These are phyloP conservation scores for Chelmon rostratus DNA, from an alignment of 2,797 vertebrate genomes.

Conservation along the genomic window DNA sequence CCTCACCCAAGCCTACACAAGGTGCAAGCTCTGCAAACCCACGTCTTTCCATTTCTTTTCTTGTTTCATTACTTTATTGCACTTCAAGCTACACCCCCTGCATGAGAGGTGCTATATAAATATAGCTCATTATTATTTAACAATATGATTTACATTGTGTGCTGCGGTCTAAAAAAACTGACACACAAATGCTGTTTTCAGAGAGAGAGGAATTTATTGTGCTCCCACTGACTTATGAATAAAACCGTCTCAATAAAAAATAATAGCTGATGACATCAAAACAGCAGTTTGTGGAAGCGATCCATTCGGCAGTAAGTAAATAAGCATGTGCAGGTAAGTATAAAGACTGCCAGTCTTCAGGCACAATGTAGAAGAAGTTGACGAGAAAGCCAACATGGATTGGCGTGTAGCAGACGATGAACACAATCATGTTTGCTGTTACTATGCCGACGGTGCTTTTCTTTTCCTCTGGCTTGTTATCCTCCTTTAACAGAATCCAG, in stretches of 20 bases:
- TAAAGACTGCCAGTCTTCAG: rapidly evolving
- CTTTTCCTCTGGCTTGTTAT: slow-evolving; percentile 39
- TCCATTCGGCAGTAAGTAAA: slow-evolving; percentile 71
- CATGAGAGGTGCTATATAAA: too few relatives aligned
- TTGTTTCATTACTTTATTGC: too few relatives aligned
- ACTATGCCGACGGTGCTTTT: slow-evolving; percentile 75
- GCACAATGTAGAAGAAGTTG: neutral
- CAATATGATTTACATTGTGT: neutral
- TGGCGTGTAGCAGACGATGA: slow-evolving; percentile 88
- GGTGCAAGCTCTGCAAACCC: too few relatives aligned
- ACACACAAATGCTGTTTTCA: neutral
- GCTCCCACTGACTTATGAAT: slow-evolving; percentile 10
- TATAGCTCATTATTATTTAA: too few relatives aligned
- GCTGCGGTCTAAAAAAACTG: too few relatives aligned
- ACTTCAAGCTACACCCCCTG: too few relatives aligned
- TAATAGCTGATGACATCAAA: slow-evolving; percentile 89
- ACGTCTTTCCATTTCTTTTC: too few relatives aligned
- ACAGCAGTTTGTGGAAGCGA: slow-evolving; percentile 88
- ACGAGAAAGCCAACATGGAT: slow-evolving; percentile 77
- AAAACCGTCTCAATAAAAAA: slow-evolving; percentile 82
- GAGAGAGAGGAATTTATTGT: neutral
- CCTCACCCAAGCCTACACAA: too few relatives aligned
- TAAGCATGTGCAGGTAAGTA: neutral
- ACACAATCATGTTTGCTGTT: slow-evolving; percentile 85
- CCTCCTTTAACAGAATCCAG: slow-evolving; percentile 56